A percentile compares a stretch with the other conserved stretches of the same genome.
phyloP scores from a whole-genome alignment of 2,113 vertebrate genomes.

The Xenus cinereus region DNA sequence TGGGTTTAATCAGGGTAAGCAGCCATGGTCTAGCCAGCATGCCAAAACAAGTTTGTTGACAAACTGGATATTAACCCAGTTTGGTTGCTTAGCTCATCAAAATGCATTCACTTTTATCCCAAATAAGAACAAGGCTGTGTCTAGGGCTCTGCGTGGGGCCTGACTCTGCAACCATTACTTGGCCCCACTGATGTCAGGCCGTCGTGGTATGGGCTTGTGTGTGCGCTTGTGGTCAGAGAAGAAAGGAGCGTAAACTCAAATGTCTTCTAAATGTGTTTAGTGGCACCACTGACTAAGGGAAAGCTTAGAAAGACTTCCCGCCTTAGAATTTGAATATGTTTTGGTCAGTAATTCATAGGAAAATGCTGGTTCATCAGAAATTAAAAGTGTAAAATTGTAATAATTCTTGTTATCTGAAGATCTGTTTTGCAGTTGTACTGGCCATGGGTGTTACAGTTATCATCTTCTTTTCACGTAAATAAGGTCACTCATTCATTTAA shows the following conservation, averaged over 20 bases:
- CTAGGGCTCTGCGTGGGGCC: not conserved
- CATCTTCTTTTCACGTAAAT: not conserved
- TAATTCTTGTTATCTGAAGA: slow-evolving; percentile 5
- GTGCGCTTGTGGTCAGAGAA: not conserved
- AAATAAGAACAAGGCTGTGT: not conserved
- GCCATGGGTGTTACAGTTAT: not conserved
- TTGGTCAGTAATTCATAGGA: not conserved
- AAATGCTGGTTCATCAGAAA: not conserved
- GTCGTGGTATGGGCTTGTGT: not conserved
- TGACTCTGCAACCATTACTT: not conserved
- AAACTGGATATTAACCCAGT: slow-evolving; percentile 56
- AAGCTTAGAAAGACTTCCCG: slow-evolving; percentile 4
- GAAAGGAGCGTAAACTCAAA: not conserved
- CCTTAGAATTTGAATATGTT: not conserved
- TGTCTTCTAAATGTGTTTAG: not conserved
- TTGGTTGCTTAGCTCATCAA: slow-evolving; percentile 38
- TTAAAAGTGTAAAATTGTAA: not conserved
- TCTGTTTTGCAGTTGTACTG: not conserved
- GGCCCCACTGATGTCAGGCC: not conserved
- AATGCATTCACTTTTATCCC: slow-evolving; percentile 26
- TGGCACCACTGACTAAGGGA: not conserved
- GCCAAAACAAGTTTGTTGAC: slow-evolving; percentile 49
- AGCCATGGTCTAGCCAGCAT: not conserved
- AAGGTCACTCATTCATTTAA: not conserved
- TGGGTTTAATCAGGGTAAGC: not conserved